Evolutionary conservation across 2,113 vertebrate species (phyloP).

Genomic region (Protomyctophum bolini): DNA sequence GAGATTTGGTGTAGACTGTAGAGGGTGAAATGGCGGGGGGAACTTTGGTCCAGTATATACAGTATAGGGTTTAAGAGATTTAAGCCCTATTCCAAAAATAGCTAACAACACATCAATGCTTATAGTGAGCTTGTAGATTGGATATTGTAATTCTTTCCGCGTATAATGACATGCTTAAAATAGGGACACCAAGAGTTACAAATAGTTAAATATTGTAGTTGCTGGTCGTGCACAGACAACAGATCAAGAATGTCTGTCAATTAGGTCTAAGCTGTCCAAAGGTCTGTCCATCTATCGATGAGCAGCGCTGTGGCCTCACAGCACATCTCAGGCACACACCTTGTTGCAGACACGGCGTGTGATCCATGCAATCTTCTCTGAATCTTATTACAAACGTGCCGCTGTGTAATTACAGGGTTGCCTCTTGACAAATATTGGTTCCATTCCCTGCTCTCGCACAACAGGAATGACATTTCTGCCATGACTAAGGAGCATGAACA

Average conservation of each 20-base stretch:
- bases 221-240: too few species aligned
- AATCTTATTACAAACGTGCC: slow-evolving; percentile 16
- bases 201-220: too few species aligned
- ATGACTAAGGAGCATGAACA: slow-evolving; percentile 49
- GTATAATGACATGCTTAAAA: too few species aligned
- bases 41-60: too few species aligned
- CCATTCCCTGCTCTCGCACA: slow-evolving; percentile 41
- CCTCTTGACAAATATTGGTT: slow-evolving; percentile 52
- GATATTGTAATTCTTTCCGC: too few species aligned
- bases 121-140: too few species aligned
- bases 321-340: slow-evolving; percentile 8
- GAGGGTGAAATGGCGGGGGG: too few species aligned
- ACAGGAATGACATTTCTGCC: slow-evolving; percentile 44
- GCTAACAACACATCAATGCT: too few species aligned
- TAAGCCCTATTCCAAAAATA: too few species aligned
- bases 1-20: too few species aligned
- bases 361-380: slow-evolving; percentile 9
- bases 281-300: neutral
- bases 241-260: neutral
- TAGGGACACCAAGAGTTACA: too few species aligned
- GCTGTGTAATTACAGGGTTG: slow-evolving; percentile 42
- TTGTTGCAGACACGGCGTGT: slow-evolving; percentile 5
- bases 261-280: neutral
- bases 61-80: too few species aligned
- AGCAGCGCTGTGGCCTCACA: neutral